Evolutionary conservation across 2,888 invertebrate species (phyloP).

Genomic region (Pseudeuparius sepicola): DNA sequence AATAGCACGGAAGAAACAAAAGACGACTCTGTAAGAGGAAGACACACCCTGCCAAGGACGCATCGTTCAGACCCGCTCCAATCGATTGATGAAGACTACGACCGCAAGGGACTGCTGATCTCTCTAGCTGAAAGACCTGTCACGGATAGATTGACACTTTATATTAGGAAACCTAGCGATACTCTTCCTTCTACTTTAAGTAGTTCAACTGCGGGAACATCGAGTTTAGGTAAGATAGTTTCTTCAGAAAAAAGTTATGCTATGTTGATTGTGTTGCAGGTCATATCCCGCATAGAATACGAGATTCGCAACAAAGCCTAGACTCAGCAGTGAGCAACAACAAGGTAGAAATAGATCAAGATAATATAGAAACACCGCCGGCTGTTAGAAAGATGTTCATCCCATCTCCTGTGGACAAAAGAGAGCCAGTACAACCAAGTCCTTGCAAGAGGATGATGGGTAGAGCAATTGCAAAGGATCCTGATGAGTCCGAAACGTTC

Average conservation of each 20-base stretch:
- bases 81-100: slow-evolving; percentile 43
- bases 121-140: slow-evolving; percentile 43
- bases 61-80: slow-evolving; percentile 35
- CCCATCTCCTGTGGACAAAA: slow-evolving; percentile 49
- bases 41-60: slow-evolving; percentile 43
- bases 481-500: slow-evolving; percentile 43
- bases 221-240: too few relatives aligned
- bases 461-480: slow-evolving; percentile 32
- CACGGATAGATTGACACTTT: slow-evolving; percentile 49
- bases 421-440: slow-evolving; percentile 39
- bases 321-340: slow-evolving; percentile 44
- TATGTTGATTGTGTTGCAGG: too few relatives aligned
- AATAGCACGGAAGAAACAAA: slow-evolving; percentile 58
- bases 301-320: slow-evolving; percentile 23
- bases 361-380: slow-evolving; percentile 85
- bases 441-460: slow-evolving; percentile 47
- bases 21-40: slow-evolving; percentile 48
- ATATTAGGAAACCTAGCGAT: slow-evolving; percentile 44
- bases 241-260: too few relatives aligned
- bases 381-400: slow-evolving; percentile 61
- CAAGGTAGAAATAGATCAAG: slow-evolving; percentile 77
- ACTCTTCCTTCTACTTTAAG: slow-evolving; percentile 4
- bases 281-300: too few relatives aligned
- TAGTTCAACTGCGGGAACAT: too few relatives aligned
- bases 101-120: slow-evolving; percentile 44